Evolutionary conservation across 2,888 invertebrate species (phyloP), one percentile per base, ranked within the genome.

Genomic region (Leuctra nigra): DNA sequence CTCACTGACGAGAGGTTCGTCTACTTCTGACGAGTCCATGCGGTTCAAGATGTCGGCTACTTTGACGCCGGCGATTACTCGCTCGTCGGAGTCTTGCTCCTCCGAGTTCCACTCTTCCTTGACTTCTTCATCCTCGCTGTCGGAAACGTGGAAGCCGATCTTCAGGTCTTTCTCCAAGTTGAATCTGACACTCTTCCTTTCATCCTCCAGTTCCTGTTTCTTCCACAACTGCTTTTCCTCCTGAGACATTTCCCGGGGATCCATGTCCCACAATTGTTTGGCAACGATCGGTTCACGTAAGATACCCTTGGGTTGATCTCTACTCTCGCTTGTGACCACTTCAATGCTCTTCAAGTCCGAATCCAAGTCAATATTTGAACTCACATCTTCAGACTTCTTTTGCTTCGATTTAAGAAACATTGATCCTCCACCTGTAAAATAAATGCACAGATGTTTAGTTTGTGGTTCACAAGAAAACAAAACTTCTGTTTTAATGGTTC

Each of bases 141-240:
- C 73, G 1, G 71, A 69, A 16, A 68, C 63, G 64, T 64, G 54
- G 53, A 61, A 61, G 13, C 29, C 48, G 13, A 74, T 70, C 58
- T 74, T 73, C 9, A 72, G 69, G 18, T 74, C 74, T 55, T 71
- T 72, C 54, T 77, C 75, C 55, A 83, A 69, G 68, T 81, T 82
- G 63, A 83, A 84, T 7, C 82, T 75, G 1, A 90, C 88, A 67
- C 85, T 87, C 68, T 89, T 89, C 59, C 82, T 82, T 57, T 88
- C 84, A 33, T 86, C 88, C 59, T 89, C 89, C 59, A 79, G 76
- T 63, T 77, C 73, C 38, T 75, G 65, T 46, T 70, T 61, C 13
- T 53, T 50, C 61, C 61, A 62, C 39, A 54, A 47, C 35, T 59
- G 60, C 35, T 61, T 63, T 23, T 61, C 61, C 46, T 61, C 63